Evolutionary conservation across 1,140 invertebrate species (phyloP).

Genomic region (Diachasma alloeum): DNA sequence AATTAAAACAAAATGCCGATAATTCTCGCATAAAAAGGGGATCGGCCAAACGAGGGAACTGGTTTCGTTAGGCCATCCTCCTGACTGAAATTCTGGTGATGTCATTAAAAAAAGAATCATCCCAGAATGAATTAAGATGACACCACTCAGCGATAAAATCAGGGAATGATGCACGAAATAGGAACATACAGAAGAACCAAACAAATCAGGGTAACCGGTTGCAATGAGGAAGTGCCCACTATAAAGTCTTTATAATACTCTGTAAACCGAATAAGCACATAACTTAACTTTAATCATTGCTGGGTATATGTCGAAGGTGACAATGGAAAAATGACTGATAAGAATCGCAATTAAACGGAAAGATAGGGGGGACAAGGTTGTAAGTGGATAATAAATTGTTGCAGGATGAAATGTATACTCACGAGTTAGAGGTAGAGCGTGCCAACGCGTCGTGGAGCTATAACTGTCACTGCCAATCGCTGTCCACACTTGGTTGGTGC

Average conservation of each 20-base stretch:
- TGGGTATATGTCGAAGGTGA: neutral
- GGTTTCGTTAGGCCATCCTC: neutral
- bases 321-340: neutral
- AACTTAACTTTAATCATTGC: neutral
- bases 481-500: slow-evolving; percentile 61
- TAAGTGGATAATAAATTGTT: slow-evolving; percentile 7
- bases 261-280: neutral
- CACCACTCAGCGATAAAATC: neutral
- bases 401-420: slow-evolving; percentile 34
- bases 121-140: neutral
- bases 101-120: neutral
- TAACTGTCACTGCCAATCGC: slow-evolving; percentile 61
- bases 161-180: neutral
- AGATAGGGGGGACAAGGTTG: neutral
- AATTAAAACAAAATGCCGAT: slow-evolving; percentile 26
- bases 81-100: too few species aligned
- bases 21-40: slow-evolving; percentile 35
- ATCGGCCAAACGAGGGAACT: neutral
- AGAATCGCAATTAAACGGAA: neutral
- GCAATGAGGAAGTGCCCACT: neutral
- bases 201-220: neutral
- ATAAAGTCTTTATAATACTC: slow-evolving; percentile 5
- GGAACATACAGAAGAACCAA: neutral
- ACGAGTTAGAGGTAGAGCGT: slow-evolving; percentile 66
- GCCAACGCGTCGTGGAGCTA: slow-evolving; percentile 62